Evolutionary conservation across 2,888 invertebrate genomes (phyloP).

Genomic region (Cephalotes varians): DNA sequence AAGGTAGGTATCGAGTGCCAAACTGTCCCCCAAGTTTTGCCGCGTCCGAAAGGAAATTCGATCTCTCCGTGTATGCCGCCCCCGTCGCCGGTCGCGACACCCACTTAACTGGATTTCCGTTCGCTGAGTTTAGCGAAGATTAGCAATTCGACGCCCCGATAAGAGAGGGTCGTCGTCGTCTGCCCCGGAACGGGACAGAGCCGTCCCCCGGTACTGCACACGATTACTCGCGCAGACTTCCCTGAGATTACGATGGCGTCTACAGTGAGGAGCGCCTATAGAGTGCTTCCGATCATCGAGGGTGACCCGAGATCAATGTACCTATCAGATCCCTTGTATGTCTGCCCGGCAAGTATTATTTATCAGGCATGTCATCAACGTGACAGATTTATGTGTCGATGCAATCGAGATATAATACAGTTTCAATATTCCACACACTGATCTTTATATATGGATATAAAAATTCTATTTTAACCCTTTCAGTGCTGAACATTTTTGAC

Average conservation of each 20-base stretch:
- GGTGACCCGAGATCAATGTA: slow-evolving; percentile 38
- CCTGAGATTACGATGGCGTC: slow-evolving; percentile 38
- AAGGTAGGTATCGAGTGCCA: slow-evolving; percentile 60
- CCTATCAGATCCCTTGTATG: slow-evolving; percentile 14
- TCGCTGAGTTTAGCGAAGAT: slow-evolving; percentile 75
- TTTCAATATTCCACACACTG: neutral
- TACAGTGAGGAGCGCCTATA: neutral
- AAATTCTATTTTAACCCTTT: neutral
- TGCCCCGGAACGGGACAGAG: slow-evolving; percentile 35
- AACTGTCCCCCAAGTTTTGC: slow-evolving; percentile 68
- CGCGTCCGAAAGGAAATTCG: slow-evolving; percentile 69
- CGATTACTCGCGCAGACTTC: slow-evolving; percentile 49
- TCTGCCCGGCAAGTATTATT: slow-evolving; percentile 19
- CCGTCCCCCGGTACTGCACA: slow-evolving; percentile 27
- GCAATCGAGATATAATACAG: neutral
- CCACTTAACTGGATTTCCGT: slow-evolving; percentile 76
- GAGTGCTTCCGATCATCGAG: slow-evolving; percentile 22
- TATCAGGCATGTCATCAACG: neutral
- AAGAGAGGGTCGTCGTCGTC: slow-evolving; percentile 51
- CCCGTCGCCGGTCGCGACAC: slow-evolving; percentile 69
- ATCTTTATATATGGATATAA: neutral
- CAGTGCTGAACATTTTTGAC: slow-evolving; percentile 1
- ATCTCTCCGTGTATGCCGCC: slow-evolving; percentile 58
- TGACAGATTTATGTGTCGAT: neutral
- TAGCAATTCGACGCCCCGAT: slow-evolving; percentile 74